phyloP scores from a whole-genome alignment of 2,113 vertebrate species.

The Tympanuchus pallidicinctus region DNA sequence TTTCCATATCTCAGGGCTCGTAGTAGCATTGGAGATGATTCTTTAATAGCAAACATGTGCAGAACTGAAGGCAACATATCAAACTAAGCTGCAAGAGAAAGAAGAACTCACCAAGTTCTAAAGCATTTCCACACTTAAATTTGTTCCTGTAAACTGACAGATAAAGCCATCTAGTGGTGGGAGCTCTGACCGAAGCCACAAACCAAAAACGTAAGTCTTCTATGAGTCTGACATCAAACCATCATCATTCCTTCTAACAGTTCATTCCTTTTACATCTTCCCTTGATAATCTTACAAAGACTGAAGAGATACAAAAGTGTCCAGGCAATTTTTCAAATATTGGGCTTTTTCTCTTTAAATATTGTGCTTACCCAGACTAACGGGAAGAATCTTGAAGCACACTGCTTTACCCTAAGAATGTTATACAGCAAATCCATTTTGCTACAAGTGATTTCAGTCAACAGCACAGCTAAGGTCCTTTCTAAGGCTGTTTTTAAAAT shows the following conservation, averaged over 20 bases:
- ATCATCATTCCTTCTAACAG: neutral
- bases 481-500: neutral
- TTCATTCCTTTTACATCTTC: neutral
- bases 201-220: neutral
- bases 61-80: neutral
- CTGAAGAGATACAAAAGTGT: neutral
- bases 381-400: neutral
- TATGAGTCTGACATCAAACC: neutral
- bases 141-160: neutral
- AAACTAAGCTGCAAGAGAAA: neutral
- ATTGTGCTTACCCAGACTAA: neutral
- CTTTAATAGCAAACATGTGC: neutral
- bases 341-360: neutral
- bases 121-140: neutral
- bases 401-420: conserved; percentile 4
- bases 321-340: neutral
- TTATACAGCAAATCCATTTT: neutral
- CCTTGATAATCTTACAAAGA: neutral
- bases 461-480: conserved; percentile 7
- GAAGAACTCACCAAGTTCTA: neutral
- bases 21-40: neutral
- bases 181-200: neutral
- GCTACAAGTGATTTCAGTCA: conserved; percentile 22
- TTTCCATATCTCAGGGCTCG: neutral
- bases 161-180: conserved; percentile 58